Conservation (phyloP, 1,140 invertebrate genomes). For the Aphidius ervi region DNA sequence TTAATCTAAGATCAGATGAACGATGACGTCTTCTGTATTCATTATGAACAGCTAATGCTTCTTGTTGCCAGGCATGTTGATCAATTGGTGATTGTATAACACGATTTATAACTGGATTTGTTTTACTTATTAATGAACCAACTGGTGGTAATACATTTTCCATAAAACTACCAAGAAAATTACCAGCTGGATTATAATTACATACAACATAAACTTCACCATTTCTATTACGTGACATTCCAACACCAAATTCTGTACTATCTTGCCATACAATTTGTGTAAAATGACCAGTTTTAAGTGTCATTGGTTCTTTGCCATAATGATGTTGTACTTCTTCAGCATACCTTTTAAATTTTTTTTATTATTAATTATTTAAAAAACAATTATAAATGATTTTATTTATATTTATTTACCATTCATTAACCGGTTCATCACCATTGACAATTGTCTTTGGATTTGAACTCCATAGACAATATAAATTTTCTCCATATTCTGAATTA, state of each 20-base stretch:
- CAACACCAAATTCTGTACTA: slow-evolving; percentile 72
- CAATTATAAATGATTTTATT: background rate
- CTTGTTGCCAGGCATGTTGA: slow-evolving; percentile 57
- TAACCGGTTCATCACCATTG: slow-evolving; percentile 66
- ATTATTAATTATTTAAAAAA: background rate
- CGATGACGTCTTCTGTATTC: slow-evolving; percentile 72
- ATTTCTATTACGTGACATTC: slow-evolving; percentile 63
- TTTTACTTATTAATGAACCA: slow-evolving; percentile 46
- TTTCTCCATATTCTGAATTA: slow-evolving; percentile 75
- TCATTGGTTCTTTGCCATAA: slow-evolving; percentile 65
- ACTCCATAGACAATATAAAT: slow-evolving; percentile 73
- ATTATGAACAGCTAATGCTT: slow-evolving; percentile 70
- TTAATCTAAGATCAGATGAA: slow-evolving; percentile 60
- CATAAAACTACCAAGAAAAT: slow-evolving; percentile 73
- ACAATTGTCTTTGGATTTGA: slow-evolving; percentile 67
- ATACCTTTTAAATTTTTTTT: slow-evolving; percentile 32
- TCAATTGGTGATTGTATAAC: slow-evolving; percentile 27
- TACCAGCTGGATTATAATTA: slow-evolving; percentile 84
- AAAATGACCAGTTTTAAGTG: slow-evolving; percentile 65
- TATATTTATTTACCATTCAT: slow-evolving; percentile 60
- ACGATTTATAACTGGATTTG: slow-evolving; percentile 25
- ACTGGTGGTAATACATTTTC: slow-evolving; percentile 65
- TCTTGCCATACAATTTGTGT: slow-evolving; percentile 79
- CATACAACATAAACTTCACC: slow-evolving; percentile 78
- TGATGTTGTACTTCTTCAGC: slow-evolving; percentile 47